Base-by-base conservation (phyloP, 2,888 invertebrate genomes). In the Balanococcus diminutus region DNA sequence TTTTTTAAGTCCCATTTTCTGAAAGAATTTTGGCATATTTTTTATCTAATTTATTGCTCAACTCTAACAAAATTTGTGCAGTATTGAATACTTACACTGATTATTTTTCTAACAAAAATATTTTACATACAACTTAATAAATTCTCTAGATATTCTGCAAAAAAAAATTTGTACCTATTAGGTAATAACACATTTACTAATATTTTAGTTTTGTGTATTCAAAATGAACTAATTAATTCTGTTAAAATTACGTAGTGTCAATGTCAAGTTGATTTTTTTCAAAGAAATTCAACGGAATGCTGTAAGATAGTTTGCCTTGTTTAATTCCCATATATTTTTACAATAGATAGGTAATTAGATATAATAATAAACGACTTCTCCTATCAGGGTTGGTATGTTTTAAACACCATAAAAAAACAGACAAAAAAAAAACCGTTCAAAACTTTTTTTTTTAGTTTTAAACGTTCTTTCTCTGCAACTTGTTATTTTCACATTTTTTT, bases 31-130 rank as follows among this genome's bases (percentile, higher is more conserved):
- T 51, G 19, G 2, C 16, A 25, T 1, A 25, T 61, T 75, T 79
- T 79, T 36, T 5, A 72, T 72, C 36, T 32, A n/a, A 79, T 79
- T 79, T 19, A 36, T 79, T 79, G 75, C 75, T 19, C 75, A 79
- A 19, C 75, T 72, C 75, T 19, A 36, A 28, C 9, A 36, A 25
- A 79, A 67, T 67, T 79, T 79, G 75, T 36, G 75, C 36, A 79
- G 75, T 79, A 79, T 79, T 79, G n/a, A 79, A 79, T 79, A 79
- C 75, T 6, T 79, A 79, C 75, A 79, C 75, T 36, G 8, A 79
- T 79, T 79, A 19, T 79, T 36, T 79, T 32, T 28, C 82, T 82
- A 82, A 42, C 56, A 28, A 56, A 82, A 56, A 46, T 82, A 82
- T 31, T 51, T 51, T 56, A 79, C 75, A 79, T 79, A 79, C 36